Percentiles rank a stretch among this genome's conserved stretches.
These are phyloP conservation scores for Dermatophagoides farinae DNA, from an alignment of 1,140 invertebrate species.

Conservation along the genomic window DNA sequence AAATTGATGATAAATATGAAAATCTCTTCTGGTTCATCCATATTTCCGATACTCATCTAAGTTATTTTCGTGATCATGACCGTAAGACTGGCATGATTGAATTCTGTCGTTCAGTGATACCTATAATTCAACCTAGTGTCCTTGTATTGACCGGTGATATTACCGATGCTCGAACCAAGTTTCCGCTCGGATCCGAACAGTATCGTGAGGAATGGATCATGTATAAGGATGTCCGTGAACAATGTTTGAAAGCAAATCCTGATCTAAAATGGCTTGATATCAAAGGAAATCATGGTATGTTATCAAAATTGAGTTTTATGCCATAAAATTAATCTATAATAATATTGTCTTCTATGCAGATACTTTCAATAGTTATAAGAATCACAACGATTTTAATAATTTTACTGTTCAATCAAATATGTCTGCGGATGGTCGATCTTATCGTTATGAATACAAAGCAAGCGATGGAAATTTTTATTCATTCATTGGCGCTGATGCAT, in stretches of 20 bases:
- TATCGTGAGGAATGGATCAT: slow-evolving; percentile 59
- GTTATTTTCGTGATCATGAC: slow-evolving; percentile 51
- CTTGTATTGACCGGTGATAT: slow-evolving; percentile 66
- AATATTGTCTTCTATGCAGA: slow-evolving; percentile 38
- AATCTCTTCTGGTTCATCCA: slow-evolving; percentile 10
- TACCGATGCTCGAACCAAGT: slow-evolving; percentile 60
- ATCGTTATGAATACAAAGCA: slow-evolving; percentile 40
- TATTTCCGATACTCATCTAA: slow-evolving; percentile 62
- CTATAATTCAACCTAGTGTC: slow-evolving; percentile 49
- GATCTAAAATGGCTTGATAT: slow-evolving; percentile 56
- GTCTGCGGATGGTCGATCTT: slow-evolving; percentile 42
- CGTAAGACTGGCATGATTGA: slow-evolving; percentile 53
- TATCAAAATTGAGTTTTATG: slow-evolving; percentile 3
- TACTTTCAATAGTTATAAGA: slow-evolving; percentile 54
- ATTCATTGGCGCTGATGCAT: slow-evolving; percentile 73
- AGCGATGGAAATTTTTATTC: slow-evolving; percentile 37
- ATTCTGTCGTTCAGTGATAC: slow-evolving; percentile 54
- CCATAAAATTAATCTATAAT: background rate
- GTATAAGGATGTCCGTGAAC: slow-evolving; percentile 40
- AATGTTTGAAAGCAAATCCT: background rate
- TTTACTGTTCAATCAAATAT: slow-evolving; percentile 53
- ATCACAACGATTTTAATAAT: slow-evolving; percentile 28
- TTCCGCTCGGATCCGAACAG: slow-evolving; percentile 59
- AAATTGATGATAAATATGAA: background rate
- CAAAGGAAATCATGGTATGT: slow-evolving; percentile 76